phyloP scores from a whole-genome alignment of 2,888 invertebrate species.

The Dryocosmus kuriphilus region DNA sequence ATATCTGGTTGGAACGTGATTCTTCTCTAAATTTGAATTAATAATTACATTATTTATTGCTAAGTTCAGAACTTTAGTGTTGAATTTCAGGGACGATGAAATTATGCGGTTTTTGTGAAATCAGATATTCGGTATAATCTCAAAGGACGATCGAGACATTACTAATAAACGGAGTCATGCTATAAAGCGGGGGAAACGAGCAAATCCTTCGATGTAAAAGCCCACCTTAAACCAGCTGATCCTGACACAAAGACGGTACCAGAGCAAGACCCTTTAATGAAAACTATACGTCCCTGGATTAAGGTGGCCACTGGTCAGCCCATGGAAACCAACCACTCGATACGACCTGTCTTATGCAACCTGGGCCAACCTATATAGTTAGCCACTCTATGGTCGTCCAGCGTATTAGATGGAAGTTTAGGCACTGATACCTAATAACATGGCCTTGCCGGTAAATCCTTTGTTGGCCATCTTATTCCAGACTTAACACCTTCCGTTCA shows the following conservation, averaged over 20 bases:
- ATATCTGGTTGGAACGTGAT: no score
- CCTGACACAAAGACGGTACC: slow-evolving; percentile 73
- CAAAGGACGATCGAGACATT: slow-evolving; percentile 34
- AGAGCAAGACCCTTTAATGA: slow-evolving; percentile 73
- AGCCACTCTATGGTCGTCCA: slow-evolving; percentile 61
- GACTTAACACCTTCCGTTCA: slow-evolving; percentile 68
- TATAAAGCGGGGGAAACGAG: slow-evolving; percentile 61
- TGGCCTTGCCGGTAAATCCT: slow-evolving; percentile 71
- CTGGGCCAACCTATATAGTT: slow-evolving; percentile 53
- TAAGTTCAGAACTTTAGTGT: background rate
- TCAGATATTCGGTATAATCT: slow-evolving; percentile 13
- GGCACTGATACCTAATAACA: slow-evolving; percentile 77
- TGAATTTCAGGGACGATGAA: background rate
- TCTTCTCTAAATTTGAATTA: no score
- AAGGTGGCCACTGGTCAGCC: slow-evolving; percentile 73
- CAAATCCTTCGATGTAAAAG: slow-evolving; percentile 67
- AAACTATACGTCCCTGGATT: slow-evolving; percentile 77
- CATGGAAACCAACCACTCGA: slow-evolving; percentile 55
- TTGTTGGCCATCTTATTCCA: slow-evolving; percentile 72
- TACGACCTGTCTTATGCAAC: slow-evolving; percentile 69
- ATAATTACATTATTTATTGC: no score
- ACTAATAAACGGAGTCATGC: slow-evolving; percentile 66
- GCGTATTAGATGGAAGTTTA: slow-evolving; percentile 72
- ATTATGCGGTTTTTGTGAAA: background rate
- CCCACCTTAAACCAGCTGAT: slow-evolving; percentile 73